Conservation (phyloP, 2,888 invertebrate genomes). For the Lysandra bellargus region DNA sequence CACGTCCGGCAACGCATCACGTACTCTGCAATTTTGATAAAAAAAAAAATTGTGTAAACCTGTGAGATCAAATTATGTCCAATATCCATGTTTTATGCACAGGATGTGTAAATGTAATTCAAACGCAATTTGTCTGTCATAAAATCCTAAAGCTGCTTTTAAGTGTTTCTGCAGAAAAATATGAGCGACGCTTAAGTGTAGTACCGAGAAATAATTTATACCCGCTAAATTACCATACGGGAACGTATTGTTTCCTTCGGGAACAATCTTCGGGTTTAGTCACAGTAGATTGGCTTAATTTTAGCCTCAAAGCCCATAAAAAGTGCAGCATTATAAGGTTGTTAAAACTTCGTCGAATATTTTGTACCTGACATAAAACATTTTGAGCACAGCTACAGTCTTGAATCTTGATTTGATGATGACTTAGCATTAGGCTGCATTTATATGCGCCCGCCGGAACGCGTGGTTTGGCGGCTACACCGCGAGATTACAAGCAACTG, state of each 20-base stretch:
- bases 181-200: not conserved
- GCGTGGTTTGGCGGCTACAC: too few relatives aligned
- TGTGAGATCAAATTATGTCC: not conserved
- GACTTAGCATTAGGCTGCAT: too few relatives aligned
- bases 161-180: slow-evolving; percentile 8
- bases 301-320: slow-evolving; percentile 1
- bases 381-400: too few relatives aligned
- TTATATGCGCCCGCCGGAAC: too few relatives aligned
- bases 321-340: not conserved
- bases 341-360: not conserved
- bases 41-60: not conserved
- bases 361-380: not conserved
- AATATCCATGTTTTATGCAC: not conserved
- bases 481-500: too few relatives aligned
- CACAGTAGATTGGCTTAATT: slow-evolving; percentile 9
- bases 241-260: slow-evolving; percentile 13
- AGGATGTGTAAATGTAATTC: not conserved
- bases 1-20: too few relatives aligned
- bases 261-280: slow-evolving; percentile 13
- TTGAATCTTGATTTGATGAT: too few relatives aligned
- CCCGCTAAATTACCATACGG: slow-evolving; percentile 18
- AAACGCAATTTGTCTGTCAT: slow-evolving; percentile 14
- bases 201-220: slow-evolving; percentile 16
- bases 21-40: not conserved
- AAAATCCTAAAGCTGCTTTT: slow-evolving; percentile 10